Percentiles rank a stretch among this genome's conserved stretches.
phyloP scores from a whole-genome alignment of 1,140 invertebrate species.

The Drosophila lini region DNA sequence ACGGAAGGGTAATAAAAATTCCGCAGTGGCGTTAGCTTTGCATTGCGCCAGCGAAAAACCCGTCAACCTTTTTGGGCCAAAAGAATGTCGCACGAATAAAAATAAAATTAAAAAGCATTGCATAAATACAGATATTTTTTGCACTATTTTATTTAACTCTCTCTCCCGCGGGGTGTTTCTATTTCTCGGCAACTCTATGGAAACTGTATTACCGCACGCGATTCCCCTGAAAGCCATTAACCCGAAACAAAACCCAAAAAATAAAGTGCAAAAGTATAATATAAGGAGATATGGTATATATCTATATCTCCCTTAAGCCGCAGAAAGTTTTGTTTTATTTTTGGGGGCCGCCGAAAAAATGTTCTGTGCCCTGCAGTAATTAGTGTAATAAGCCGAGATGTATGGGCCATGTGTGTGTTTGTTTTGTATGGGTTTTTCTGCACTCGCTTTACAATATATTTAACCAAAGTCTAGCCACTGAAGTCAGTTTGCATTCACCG shows the following conservation, averaged over 20 bases:
- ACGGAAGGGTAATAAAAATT: slow-evolving; percentile 78
- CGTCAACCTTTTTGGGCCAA: slow-evolving; percentile 37
- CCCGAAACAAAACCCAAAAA: slow-evolving; percentile 47
- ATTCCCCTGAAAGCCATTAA: slow-evolving; percentile 79
- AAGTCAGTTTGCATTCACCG: not conserved
- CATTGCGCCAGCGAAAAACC: slow-evolving; percentile 20
- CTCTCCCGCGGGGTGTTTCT: slow-evolving; percentile 19
- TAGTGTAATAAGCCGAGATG: slow-evolving; percentile 79
- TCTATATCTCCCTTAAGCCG: slow-evolving; percentile 52
- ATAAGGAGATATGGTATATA: slow-evolving; percentile 36
- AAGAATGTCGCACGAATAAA: slow-evolving; percentile 74
- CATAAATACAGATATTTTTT: slow-evolving; percentile 47
- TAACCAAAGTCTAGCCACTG: slow-evolving; percentile 12
- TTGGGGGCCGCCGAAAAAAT: slow-evolving; percentile 1
- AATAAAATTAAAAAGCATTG: slow-evolving; percentile 73
- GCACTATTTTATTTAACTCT: slow-evolving; percentile 31
- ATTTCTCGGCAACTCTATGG: slow-evolving; percentile 25
- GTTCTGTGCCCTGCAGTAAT: slow-evolving; percentile 61
- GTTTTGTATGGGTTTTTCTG: slow-evolving; percentile 11
- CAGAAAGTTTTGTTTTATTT: slow-evolving; percentile 61
- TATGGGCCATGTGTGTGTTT: slow-evolving; percentile 13
- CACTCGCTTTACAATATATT: not conserved
- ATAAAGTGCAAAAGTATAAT: slow-evolving; percentile 17
- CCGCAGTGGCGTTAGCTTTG: slow-evolving; percentile 71
- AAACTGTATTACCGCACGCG: slow-evolving; percentile 80